Conservation (phyloP, 2,113 vertebrate genomes). For the Charina bottae region DNA sequence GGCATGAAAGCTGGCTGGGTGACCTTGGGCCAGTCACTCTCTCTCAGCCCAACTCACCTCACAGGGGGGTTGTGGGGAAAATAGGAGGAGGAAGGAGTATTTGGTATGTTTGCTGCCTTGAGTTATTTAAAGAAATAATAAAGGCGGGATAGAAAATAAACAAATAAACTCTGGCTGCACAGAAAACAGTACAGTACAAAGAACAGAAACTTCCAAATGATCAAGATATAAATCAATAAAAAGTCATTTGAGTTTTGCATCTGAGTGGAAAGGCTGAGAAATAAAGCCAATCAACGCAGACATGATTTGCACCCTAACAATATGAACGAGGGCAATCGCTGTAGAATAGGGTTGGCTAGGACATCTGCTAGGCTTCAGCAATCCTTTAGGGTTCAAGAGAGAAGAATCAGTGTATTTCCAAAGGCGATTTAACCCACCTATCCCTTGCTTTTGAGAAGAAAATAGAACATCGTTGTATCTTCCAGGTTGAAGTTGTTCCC, state of each 20-base stretch:
- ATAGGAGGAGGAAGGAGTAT: too few species aligned
- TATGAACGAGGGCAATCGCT: too few species aligned
- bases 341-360: too few species aligned
- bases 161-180: neutral
- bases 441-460: neutral
- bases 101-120: too few species aligned
- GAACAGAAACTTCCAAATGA: neutral
- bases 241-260: neutral
- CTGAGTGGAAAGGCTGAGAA: neutral
- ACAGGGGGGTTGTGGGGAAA: too few species aligned
- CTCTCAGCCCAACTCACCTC: too few species aligned
- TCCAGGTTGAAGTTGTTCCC: rapidly evolving
- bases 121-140: too few species aligned
- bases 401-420: neutral
- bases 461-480: neutral
- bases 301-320: too few species aligned
- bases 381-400: neutral
- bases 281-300: neutral
- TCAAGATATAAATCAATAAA: neutral
- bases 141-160: too few species aligned
- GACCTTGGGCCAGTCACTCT: too few species aligned
- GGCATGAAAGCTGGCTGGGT: too few species aligned
- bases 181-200: neutral
- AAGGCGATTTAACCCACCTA: neutral
- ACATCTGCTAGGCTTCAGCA: too few species aligned